Evolutionary conservation across 1,140 invertebrate species (phyloP).

Genomic region (Brachystomella parvula): DNA sequence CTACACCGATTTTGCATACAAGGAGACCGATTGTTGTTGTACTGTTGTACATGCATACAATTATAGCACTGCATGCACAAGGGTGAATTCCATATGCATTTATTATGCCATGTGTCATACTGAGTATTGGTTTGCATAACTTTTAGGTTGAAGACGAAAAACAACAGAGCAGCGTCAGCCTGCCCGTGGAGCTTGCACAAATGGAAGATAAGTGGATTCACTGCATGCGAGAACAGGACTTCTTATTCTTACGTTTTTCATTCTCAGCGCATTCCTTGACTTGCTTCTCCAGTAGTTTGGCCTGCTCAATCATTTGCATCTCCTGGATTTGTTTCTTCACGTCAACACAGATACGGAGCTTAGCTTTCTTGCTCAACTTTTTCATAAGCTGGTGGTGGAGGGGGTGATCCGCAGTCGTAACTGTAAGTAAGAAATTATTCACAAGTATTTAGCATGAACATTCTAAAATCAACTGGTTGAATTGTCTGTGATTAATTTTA

Average conservation of each 20-base stretch:
- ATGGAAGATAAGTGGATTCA: neutral
- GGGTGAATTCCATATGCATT: neutral
- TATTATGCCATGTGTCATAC: neutral
- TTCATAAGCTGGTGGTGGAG: neutral
- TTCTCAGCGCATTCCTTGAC: neutral
- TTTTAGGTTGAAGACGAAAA: neutral
- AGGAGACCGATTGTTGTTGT: neutral
- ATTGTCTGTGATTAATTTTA: neutral
- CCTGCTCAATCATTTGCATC: neutral
- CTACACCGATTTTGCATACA: neutral
- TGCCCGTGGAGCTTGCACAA: neutral
- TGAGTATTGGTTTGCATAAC: neutral
- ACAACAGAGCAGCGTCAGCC: neutral
- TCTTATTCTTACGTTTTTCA: neutral
- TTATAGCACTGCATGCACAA: neutral
- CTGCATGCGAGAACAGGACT: neutral
- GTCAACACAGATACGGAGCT: neutral
- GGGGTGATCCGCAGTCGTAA: no score
- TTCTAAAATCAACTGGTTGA: neutral
- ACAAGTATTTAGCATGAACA: neutral
- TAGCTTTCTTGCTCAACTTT: neutral
- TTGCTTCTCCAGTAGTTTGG: neutral
- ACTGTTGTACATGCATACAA: neutral
- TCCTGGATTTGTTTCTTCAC: neutral
- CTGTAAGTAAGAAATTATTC: no score